Base-by-base conservation (phyloP, 2,888 invertebrate species). In the Caenorhabditis macrosperma region DNA sequence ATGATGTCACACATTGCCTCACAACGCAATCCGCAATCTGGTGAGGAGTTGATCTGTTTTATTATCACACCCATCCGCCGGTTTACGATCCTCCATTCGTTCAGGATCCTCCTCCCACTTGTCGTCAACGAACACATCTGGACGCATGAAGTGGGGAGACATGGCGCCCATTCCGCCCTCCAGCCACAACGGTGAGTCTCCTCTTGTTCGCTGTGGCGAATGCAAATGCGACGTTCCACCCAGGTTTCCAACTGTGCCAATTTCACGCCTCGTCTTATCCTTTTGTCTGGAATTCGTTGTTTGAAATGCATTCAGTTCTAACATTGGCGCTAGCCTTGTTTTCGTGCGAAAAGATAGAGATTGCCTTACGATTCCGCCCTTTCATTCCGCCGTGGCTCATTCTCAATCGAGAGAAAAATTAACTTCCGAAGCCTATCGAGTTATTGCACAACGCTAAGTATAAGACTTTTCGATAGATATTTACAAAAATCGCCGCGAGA, bases 81-180 rank as follows among this genome's bases (percentile, higher is more conserved):
- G 46, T 64, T 64, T 66, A 57, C 15, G 35, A 57, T 35, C 57
- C 33, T 55, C 28, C 12, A 52, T 48, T 52, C 66, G 35, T 64
- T 46, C 63, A 71, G 71, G 71, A 63, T 63, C 61, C 54, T 54
- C 71, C 55, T 63, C 52, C 63, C 71, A 61, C 46, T 71, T 55
- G 61, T 71, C 64, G 52, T 50, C 59, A 46, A 30, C 69, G 64
- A 55, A 46, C 44, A 24, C 75, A 54, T 52, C 75, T 69, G 64
- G 69, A 38, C 57, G 79, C 41, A 79, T 64, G 75, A 75, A 64
- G 44, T 79, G 79, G 79, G 79, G 75, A 55, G 75, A 79, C 38
- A 75, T 79, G 55, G 33, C 72, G 33, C 72, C 57, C 24, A 17
- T 46, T 20, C 24, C 68, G 28, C 28, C 41, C 26, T 60, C 55